Conservation (phyloP, 2,888 invertebrate species). For the Aphrophora alni region DNA sequence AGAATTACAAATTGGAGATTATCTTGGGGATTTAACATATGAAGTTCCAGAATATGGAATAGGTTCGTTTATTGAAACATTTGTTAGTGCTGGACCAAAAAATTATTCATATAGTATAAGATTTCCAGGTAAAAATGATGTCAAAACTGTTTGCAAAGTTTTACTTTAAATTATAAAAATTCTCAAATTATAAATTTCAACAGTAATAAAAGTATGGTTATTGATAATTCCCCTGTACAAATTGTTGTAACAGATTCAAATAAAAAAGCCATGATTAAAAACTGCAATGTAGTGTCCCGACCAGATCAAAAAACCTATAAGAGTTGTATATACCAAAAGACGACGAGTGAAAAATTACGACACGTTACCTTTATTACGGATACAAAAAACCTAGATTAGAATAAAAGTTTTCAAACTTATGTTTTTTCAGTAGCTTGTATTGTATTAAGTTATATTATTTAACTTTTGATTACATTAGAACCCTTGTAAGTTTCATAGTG, state of each 20-base stretch:
- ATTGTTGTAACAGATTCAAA: background rate
- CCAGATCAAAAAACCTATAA: background rate
- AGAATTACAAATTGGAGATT: no score
- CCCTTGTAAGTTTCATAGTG: no score
- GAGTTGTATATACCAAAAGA: conserved; percentile 13
- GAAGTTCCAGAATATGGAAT: no score
- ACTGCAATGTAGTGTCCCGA: conserved; percentile 11
- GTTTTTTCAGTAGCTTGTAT: no score
- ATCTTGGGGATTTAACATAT: no score
- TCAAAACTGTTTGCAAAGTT: background rate
- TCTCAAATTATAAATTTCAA: background rate
- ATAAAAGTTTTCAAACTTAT: no score
- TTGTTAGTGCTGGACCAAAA: no score
- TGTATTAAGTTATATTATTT: no score
- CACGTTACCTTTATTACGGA: conserved; percentile 12
- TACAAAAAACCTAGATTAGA: background rate
- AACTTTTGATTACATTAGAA: no score
- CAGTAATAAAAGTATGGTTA: background rate
- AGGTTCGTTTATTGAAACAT: no score
- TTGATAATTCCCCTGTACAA: background rate
- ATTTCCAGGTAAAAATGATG: background rate
- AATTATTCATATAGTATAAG: no score
- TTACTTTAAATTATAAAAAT: background rate
- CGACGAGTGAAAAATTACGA: background rate
- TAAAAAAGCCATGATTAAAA: background rate